phyloP scores from a whole-genome alignment of 2,797 vertebrate genomes.

The Xenopus petersii region DNA sequence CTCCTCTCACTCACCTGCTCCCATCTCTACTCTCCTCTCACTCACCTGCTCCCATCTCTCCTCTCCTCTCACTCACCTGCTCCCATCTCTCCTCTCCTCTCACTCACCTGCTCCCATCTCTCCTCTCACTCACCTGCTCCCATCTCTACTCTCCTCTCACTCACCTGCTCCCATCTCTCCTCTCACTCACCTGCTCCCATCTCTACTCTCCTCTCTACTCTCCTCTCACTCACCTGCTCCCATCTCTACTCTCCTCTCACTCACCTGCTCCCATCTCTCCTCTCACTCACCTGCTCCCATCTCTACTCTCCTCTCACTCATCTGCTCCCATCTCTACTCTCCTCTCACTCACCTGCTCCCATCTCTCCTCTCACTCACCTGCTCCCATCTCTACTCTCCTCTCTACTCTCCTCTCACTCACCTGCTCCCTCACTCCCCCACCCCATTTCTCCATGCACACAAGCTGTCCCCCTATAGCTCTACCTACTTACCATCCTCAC shows the following conservation, averaged over 20 bases:
- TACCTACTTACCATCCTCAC: no score
- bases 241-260: background rate
- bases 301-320: no score
- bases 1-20: background rate
- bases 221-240: no score
- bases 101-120: no score
- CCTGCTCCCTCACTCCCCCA: background rate
- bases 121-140: background rate
- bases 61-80: background rate
- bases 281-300: no score
- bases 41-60: no score
- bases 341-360: background rate
- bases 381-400: background rate
- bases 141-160: background rate
- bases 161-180: background rate
- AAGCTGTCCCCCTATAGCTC: background rate
- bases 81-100: background rate
- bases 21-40: background rate
- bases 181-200: no score
- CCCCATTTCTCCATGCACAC: background rate
- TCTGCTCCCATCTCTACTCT: background rate
- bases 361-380: background rate
- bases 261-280: no score
- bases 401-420: accelerated
- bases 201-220: accelerated